Conservation (phyloP, 2,888 invertebrate species). For the Liopterus haemorrhoidalis region DNA sequence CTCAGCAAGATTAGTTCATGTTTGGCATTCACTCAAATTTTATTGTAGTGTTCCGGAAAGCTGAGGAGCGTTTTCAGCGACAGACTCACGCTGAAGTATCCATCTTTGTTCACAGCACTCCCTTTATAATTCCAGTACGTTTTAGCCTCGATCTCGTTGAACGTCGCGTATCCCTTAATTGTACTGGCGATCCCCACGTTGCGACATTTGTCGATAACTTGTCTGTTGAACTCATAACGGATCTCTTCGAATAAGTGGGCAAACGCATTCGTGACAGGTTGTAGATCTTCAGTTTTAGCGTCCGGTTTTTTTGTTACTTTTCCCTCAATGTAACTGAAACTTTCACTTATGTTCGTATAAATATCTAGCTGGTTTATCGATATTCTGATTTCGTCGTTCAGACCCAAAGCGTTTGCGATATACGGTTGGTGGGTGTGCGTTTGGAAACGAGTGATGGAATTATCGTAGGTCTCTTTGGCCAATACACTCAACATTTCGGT, state of each 20-base stretch:
- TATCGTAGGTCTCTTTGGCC: slow-evolving; percentile 26
- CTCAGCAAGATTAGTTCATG: slow-evolving; percentile 33
- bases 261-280: slow-evolving; percentile 33
- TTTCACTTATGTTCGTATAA: slow-evolving; percentile 31
- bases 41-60: slow-evolving; percentile 39
- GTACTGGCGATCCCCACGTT: slow-evolving; percentile 37
- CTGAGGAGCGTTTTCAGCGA: slow-evolving; percentile 37
- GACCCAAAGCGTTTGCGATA: slow-evolving; percentile 28
- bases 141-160: slow-evolving; percentile 31
- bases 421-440: slow-evolving; percentile 34
- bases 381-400: slow-evolving; percentile 36
- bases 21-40: slow-evolving; percentile 39
- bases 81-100: slow-evolving; percentile 3
- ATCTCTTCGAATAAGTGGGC: slow-evolving; percentile 37
- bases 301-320: slow-evolving; percentile 19
- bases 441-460: slow-evolving; percentile 29
- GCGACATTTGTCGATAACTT: slow-evolving; percentile 37
- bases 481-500: slow-evolving; percentile 25
- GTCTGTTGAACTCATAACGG: slow-evolving; percentile 39
- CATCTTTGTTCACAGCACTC: slow-evolving; percentile 9
- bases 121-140: too few relatives aligned
- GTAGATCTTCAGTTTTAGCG: too few relatives aligned
- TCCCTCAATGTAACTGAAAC: slow-evolving; percentile 32
- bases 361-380: slow-evolving; percentile 33
- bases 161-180: slow-evolving; percentile 38